phyloP scores from a whole-genome alignment of 2,888 invertebrate genomes.

The Slavum lentiscoides region DNA sequence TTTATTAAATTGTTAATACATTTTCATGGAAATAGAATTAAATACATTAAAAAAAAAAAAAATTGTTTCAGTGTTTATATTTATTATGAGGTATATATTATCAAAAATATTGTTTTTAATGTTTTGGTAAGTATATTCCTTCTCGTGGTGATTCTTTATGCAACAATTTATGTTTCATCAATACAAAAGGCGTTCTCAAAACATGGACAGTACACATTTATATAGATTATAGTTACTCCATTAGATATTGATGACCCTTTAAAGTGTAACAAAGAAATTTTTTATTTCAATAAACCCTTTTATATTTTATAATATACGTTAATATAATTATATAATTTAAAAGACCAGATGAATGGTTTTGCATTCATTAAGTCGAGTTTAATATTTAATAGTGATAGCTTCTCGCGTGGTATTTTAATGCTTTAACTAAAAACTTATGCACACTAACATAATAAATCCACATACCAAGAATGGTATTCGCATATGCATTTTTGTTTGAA shows the following conservation, averaged over 20 bases:
- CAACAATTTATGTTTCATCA: no score
- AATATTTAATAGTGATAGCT: constrained; percentile 1
- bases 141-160: no score
- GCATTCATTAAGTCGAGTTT: not conserved
- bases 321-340: not conserved
- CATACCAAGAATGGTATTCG: not conserved
- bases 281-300: constrained; percentile 16
- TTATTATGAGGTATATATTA: no score
- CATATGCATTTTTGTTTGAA: not conserved
- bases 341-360: not conserved
- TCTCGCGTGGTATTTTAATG: constrained; percentile 3
- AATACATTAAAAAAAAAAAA: no score
- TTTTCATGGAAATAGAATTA: no score
- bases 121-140: no score
- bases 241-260: constrained; percentile 3
- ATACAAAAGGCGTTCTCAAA: no score
- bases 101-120: no score
- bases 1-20: no score
- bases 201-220: not conserved
- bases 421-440: not conserved
- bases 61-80: no score
- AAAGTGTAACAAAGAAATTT: constrained; percentile 15
- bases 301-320: not conserved
- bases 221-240: constrained; percentile 10
- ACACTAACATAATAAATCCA: not conserved